Evolutionary conservation across 2,113 vertebrate genomes (phyloP).

Genomic region (Pardalotus punctatus): DNA sequence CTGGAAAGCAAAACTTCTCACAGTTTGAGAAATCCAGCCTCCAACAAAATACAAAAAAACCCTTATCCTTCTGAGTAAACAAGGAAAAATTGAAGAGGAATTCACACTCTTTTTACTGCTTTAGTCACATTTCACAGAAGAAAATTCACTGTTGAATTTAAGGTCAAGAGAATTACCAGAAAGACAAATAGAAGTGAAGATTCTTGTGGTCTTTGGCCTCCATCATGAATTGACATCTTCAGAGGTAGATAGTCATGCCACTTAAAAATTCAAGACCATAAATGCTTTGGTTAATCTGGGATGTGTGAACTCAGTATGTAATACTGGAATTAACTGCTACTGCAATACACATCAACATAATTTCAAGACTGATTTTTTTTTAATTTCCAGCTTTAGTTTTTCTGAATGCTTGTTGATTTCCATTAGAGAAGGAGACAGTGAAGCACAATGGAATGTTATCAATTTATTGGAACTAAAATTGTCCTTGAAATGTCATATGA

Average conservation of each 20-base stretch:
- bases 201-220: not conserved
- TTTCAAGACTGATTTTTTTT: not conserved
- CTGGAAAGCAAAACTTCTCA: not conserved
- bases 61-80: not conserved
- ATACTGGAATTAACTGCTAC: not conserved
- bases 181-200: not conserved
- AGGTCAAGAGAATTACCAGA: not conserved
- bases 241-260: not conserved
- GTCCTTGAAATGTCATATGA: not conserved
- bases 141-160: not conserved
- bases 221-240: not conserved
- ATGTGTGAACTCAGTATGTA: not conserved
- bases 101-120: not conserved
- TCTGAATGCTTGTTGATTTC: not conserved
- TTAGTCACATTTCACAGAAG: not conserved
- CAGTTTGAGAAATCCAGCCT: not conserved
- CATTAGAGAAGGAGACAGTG: not conserved
- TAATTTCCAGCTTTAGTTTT: not conserved
- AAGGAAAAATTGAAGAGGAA: not conserved
- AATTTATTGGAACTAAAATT: not conserved
- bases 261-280: not conserved
- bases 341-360: not conserved
- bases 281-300: not conserved
- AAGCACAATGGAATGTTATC: not conserved
- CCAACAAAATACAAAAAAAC: not conserved